Base-by-base conservation (phyloP, 1,140 invertebrate species). In the Philotrypesis tridentata region DNA sequence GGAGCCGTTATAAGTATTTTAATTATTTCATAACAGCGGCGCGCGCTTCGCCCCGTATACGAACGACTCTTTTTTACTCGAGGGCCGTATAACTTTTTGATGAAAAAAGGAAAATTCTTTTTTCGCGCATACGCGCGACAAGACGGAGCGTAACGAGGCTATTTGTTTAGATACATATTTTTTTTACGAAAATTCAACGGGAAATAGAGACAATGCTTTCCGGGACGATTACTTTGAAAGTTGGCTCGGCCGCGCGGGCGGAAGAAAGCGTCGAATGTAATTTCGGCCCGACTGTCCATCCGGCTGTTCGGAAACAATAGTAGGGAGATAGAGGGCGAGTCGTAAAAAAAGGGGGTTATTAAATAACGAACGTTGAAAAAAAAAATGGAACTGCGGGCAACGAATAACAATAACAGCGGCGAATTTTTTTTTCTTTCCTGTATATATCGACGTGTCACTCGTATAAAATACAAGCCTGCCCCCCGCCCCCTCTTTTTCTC, bases 261-360 rank as follows among this genome's bases (percentile, higher is more conserved):
- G 6, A 55, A 55, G 17, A 55, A 55, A 55, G 48, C 21, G 21
- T 55, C 48, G 48, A n/a, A n/a, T 55, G 21, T 4, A 55, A 5
- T 55, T 55, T 55, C 17, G 48, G 12, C 40, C 12, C 7, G 40
- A 14, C 40, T 43, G 12, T 12, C 40, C 40, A 43, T 55, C 21
- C 48, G 17, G 48, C 48, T 6, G 40, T 14, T 43, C 9, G 48
- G n/a, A 55, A 55, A 55, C 21, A 55, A 55, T 55, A 17, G 48
- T 14, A n/a, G 48, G 21, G 3, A 17, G 48, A n/a, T 21, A 5
- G 6, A 17, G 21, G 3, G 17, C 14, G 21, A n/a, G 7, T n/a
- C n/a, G n/a, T n/a, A 55, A 55, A 55, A 55, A 55, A 55, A 55
- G n/a, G n/a, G n/a, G n/a, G 48, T 55, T n/a, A 55, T 55, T 55